Percentiles rank a stretch among this genome's conserved stretches.
Evolutionary conservation across 2,888 invertebrate species (phyloP).

Genomic region (Nasonovia ribisnigri): DNA sequence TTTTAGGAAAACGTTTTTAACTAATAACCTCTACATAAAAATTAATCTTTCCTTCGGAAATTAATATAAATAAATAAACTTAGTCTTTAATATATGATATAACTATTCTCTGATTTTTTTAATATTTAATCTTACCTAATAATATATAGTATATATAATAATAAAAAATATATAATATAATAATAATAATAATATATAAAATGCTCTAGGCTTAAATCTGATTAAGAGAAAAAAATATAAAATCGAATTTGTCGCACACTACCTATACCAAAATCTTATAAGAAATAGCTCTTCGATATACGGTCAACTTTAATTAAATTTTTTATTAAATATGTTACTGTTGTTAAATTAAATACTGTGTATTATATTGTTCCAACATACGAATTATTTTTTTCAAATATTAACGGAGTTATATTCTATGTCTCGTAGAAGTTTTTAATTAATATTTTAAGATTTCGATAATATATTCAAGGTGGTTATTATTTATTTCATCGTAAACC

Average conservation of each 20-base stretch:
- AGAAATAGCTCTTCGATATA: neutral
- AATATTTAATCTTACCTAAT: too few species aligned
- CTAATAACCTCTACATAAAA: neutral
- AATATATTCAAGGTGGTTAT: neutral
- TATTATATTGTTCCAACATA: neutral
- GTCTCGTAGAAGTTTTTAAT: too few species aligned
- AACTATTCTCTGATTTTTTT: neutral
- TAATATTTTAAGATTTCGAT: neutral
- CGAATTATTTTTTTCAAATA: neutral
- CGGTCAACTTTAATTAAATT: neutral
- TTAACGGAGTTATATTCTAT: neutral
- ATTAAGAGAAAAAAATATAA: neutral
- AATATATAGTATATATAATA: too few species aligned
- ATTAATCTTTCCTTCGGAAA: neutral
- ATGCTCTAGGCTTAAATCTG: neutral
- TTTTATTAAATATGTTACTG: neutral
- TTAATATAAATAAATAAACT: neutral
- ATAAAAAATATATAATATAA: too few species aligned
- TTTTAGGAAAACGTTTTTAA: neutral
- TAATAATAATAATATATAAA: neutral
- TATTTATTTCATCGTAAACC: neutral
- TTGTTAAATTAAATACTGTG: neutral
- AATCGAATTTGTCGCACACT: neutral
- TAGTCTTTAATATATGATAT: neutral
- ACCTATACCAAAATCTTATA: neutral